phyloP scores from a whole-genome alignment of 2,888 invertebrate species.

The Agonopterix heracliana region DNA sequence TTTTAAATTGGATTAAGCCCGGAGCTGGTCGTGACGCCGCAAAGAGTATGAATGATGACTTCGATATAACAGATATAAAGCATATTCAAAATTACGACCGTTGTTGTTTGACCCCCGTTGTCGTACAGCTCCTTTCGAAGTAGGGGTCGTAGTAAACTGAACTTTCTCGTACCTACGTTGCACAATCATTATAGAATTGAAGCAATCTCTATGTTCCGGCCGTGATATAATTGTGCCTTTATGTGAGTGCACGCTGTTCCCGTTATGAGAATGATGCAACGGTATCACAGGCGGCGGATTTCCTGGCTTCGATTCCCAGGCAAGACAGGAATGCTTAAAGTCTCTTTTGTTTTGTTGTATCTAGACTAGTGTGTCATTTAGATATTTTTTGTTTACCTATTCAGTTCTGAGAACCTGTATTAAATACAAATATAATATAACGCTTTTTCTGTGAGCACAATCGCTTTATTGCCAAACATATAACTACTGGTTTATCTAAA shows the following conservation, averaged over 20 bases:
- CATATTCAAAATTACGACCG: conserved; percentile 26
- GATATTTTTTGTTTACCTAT: too few relatives aligned
- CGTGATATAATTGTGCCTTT: conserved; percentile 44
- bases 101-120: conserved; percentile 21
- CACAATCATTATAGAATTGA: conserved; percentile 62
- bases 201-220: conserved; percentile 64
- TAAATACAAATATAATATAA: too few relatives aligned
- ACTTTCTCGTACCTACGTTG: conserved; percentile 26
- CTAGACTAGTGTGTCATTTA: too few relatives aligned
- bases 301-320: conserved; percentile 60
- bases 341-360: not conserved
- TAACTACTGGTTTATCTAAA: too few relatives aligned
- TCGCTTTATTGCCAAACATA: too few relatives aligned
- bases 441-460: too few relatives aligned
- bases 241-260: conserved; percentile 34
- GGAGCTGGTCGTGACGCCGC: conserved; percentile 65
- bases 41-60: conserved; percentile 71
- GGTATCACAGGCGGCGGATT: conserved; percentile 49
- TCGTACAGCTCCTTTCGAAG: conserved; percentile 18
- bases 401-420: too few relatives aligned
- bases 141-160: conserved; percentile 20
- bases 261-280: conserved; percentile 53
- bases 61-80: conserved; percentile 21
- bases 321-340: conserved; percentile 37
- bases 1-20: conserved; percentile 68